Base-by-base conservation (phyloP, 64 coral and sea anemone genomes). In the Stylophora pistillata region DNA sequence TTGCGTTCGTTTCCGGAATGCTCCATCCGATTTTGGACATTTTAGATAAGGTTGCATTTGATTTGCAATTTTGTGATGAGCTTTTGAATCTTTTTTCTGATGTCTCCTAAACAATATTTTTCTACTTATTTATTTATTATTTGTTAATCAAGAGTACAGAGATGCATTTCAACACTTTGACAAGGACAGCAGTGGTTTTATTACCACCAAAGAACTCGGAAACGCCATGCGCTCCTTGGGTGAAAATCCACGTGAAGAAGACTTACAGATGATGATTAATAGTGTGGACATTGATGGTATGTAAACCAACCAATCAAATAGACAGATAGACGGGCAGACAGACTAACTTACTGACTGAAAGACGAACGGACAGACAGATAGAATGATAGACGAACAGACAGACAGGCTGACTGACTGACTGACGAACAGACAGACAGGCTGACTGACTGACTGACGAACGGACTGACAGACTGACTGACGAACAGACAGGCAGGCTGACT, bases 221-320 rank as follows among this genome's bases (percentile, higher is more conserved):
- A 85, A 74, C 54, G 85, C 85, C 71, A 92, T 92, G 90, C 58
- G 90, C 56, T 92, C 90, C 14, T 82, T 92, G 32, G 90, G 90
- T 0, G 90, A 92, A 32, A 92, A 92, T 54, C 90, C 90, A 16
- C 83, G 81, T 0, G 90, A 92, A 41, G 73, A 86, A 26, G 90
- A 92, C 37, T 63, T 92, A 76, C 90, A 92, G 53, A 77, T 86
- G 54, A 92, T 92, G 90, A 92, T 92, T 14, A 92, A 92, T 57
- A 92, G 90, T 30, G 90, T 92, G 27, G 90, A 92, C 27, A 86
- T 83, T 78, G 90, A 92, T 53, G 90, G 90, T 66, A 86, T n/a
- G 83, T 74, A 37, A 73, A 56, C 58, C 9, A 27, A 34, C 64
- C 13, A 60, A 60, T 18, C 17, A 60, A 12, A 60, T 12, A 60